A percentile compares a stretch with the other conserved stretches of the same genome.
Evolutionary conservation across 1,140 invertebrate genomes (phyloP).

Genomic region (Steinernema feltiae): DNA sequence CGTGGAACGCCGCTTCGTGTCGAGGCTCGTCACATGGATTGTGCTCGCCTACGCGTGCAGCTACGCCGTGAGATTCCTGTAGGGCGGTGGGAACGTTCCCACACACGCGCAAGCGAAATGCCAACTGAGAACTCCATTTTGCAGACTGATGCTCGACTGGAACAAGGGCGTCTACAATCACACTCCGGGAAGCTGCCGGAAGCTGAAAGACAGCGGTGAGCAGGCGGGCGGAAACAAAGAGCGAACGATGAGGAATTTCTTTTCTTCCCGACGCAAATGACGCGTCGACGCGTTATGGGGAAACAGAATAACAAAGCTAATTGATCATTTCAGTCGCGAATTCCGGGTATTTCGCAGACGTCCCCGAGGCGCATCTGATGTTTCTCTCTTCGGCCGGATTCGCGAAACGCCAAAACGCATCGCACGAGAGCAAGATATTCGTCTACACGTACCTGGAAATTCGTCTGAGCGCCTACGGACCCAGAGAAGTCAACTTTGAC

Average conservation of each 20-base stretch:
- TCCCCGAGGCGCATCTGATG: background rate
- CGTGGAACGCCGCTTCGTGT: background rate
- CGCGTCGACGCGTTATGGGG: background rate
- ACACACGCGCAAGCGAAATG: background rate
- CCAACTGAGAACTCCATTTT: background rate
- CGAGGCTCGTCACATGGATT: background rate
- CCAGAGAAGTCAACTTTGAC: background rate
- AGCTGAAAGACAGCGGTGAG: slow-evolving; percentile 1
- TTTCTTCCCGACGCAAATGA: no score
- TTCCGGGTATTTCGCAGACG: background rate
- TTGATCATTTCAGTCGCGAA: background rate
- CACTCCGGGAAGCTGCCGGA: background rate
- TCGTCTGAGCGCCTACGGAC: background rate
- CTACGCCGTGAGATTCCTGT: background rate
- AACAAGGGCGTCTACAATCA: slow-evolving; percentile 2
- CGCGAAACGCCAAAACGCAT: background rate
- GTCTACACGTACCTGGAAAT: background rate
- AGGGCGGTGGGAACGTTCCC: background rate
- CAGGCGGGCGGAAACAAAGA: no score
- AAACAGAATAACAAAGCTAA: background rate
- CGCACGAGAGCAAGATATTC: background rate
- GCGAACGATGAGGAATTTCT: no score
- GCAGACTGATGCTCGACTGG: slow-evolving; percentile 10
- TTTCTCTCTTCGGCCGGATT: background rate
- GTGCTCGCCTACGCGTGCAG: slow-evolving; percentile 12